Conservation (phyloP, 2,113 vertebrate species). For the Elephantulus edwardii region DNA sequence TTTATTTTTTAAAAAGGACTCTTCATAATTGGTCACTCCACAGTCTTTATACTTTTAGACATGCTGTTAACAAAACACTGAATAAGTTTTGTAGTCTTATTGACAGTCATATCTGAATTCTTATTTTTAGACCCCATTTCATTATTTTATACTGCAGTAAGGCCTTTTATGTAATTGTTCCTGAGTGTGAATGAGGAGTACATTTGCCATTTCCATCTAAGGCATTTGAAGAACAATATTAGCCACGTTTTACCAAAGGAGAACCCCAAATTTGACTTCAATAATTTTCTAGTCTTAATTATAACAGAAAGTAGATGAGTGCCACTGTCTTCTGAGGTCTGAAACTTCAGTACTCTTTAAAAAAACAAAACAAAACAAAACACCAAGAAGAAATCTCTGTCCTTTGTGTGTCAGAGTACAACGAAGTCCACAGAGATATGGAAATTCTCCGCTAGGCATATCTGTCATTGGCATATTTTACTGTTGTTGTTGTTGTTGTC, state of each 20-base stretch:
- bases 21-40: not conserved
- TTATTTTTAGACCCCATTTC: constrained; percentile 22
- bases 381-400: not conserved
- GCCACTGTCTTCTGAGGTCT: constrained; percentile 19
- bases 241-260: not conserved
- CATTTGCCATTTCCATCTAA: not conserved
- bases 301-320: not conserved
- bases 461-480: not conserved
- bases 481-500: not conserved
- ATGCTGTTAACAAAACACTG: not conserved
- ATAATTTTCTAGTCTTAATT: not conserved
- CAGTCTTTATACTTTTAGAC: constrained; percentile 35
- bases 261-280: not conserved
- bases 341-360: not conserved
- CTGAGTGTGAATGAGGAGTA: not conserved
- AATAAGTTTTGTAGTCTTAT: constrained; percentile 28
- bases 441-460: not conserved
- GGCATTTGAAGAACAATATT: not conserved
- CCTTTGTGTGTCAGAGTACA: not conserved
- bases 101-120: not conserved
- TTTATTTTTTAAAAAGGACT: not conserved
- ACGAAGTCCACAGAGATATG: not conserved
- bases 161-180: not conserved
- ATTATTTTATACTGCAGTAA: not conserved
- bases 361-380: too few species aligned